A percentile compares a stretch with the other conserved stretches of the same genome.
These are phyloP conservation scores for Cyanoramphus novaezelandiae DNA, from an alignment of 2,113 vertebrate genomes.

Conservation along the genomic window DNA sequence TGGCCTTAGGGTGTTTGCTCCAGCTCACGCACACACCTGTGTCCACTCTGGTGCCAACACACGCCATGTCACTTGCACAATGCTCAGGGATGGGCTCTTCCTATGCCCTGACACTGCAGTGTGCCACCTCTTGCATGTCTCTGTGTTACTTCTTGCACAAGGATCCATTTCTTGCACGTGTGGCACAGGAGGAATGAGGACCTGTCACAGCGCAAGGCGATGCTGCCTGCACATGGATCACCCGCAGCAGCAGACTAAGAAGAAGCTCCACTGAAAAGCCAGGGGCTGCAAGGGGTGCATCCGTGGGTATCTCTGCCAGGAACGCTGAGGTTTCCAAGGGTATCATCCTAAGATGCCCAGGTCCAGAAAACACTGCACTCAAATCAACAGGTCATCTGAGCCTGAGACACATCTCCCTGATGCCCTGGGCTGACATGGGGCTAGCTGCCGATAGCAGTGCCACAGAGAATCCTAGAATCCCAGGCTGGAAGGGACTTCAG, in stretches of 20 bases:
- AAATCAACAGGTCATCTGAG: neutral
- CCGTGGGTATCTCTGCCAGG: neutral
- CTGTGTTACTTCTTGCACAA: fast-evolving
- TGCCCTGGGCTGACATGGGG: too few species aligned
- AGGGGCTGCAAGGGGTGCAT: neutral
- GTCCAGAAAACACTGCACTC: neutral
- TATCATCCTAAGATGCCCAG: neutral
- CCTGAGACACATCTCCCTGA: neutral
- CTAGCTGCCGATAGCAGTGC: neutral
- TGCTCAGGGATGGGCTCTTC: fast-evolving
- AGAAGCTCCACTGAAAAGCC: neutral
- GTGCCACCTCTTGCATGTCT: fast-evolving
- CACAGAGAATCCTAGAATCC: neutral
- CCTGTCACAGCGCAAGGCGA: neutral
- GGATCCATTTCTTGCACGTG: neutral
- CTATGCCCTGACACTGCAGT: fast-evolving
- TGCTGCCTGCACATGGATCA: fast-evolving
- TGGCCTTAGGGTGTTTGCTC: neutral
- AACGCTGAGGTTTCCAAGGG: neutral
- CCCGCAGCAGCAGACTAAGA: neutral
- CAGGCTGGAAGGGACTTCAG: neutral
- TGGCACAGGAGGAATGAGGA: neutral
- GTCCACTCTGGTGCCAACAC: neutral
- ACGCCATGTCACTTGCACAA: fast-evolving
- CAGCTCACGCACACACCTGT: fast-evolving